Base-by-base conservation (phyloP, 2,888 invertebrate species). In the Willowsia nigromaculata region DNA sequence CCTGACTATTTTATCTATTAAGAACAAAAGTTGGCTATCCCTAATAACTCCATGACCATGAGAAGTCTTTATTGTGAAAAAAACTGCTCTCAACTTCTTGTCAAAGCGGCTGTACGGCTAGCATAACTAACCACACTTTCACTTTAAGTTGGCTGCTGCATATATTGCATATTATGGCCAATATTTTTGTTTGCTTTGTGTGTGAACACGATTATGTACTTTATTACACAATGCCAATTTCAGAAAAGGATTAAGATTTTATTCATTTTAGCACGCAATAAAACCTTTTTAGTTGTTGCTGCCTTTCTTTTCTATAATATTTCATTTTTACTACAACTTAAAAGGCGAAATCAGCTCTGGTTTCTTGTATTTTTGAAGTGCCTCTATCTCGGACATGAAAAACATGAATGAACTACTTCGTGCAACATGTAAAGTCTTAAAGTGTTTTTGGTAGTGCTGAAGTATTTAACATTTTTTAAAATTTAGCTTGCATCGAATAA, bases 1-100 rank as follows among this genome's bases (percentile, higher is more conserved):
- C 65, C 59, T 47, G 65, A 30, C 65, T 65, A 25, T 65, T 82
- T 82, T 47, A 40, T 82, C 82, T 25, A 65, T 82, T 65, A 65
- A 81, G 59, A 59, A 18, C 43, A n/a, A 43, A 47, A 74, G 30
- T n/a, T n/a, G n/a, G n/a, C n/a, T n/a, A n/a, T n/a, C n/a, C n/a
- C n/a, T n/a, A 43, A 71, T 11, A 71, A 47, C 65, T 68, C 18
- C 37, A 68, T 68, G 37, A 0, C 37, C 37, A 33, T 68, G 9
- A 68, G 11, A 18, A 18, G n/a, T 25, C 30, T 25, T 56, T 56
- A 25, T 7, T 59, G 3, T 13, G 25, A 15, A 30, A 62, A 62
- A 50, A 50, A 50, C n/a, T 50, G n/a, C 5, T 50, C 11, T 50
- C 50, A 50, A 50, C 50, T n/a, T 50, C 11, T 47, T 2, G 7